A percentile compares a stretch with the other conserved stretches of the same genome.
These are phyloP conservation scores for Noctua comes DNA, from an alignment of 2,888 invertebrate species.

Conservation along the genomic window DNA sequence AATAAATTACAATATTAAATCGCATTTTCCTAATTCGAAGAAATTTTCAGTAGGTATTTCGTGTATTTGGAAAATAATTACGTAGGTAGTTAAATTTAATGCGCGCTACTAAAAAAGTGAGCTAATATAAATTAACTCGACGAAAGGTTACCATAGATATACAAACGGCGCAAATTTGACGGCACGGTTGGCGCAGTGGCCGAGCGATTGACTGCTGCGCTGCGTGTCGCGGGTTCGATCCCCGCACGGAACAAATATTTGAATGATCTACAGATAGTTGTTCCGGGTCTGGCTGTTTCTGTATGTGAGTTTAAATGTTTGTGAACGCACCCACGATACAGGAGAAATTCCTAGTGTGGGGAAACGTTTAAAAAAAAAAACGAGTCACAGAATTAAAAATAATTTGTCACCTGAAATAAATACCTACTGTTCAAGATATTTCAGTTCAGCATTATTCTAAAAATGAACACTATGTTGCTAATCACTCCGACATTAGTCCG, in stretches of 20 bases:
- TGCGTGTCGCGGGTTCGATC: too few species aligned
- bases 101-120: not conserved
- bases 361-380: too few species aligned
- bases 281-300: too few species aligned
- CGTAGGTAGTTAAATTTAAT: not conserved
- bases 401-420: slow-evolving; percentile 19
- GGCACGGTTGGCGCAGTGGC: too few species aligned
- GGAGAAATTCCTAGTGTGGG: too few species aligned
- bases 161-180: not conserved
- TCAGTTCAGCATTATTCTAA: slow-evolving; percentile 24
- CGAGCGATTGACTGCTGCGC: too few species aligned
- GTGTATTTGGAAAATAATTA: not conserved
- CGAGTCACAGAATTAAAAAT: not conserved
- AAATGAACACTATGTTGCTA: slow-evolving; percentile 24
- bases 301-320: too few species aligned
- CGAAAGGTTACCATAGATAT: not conserved
- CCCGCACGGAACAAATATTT: too few species aligned
- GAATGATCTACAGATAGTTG: too few species aligned
- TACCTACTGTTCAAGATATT: slow-evolving; percentile 16
- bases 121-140: not conserved
- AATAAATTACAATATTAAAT: not conserved
- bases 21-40: not conserved
- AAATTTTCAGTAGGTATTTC: not conserved
- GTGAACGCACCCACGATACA: too few species aligned
- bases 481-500: slow-evolving; percentile 28